phyloP scores from a whole-genome alignment of 2,888 invertebrate species.

The Laspeyria flexula region DNA sequence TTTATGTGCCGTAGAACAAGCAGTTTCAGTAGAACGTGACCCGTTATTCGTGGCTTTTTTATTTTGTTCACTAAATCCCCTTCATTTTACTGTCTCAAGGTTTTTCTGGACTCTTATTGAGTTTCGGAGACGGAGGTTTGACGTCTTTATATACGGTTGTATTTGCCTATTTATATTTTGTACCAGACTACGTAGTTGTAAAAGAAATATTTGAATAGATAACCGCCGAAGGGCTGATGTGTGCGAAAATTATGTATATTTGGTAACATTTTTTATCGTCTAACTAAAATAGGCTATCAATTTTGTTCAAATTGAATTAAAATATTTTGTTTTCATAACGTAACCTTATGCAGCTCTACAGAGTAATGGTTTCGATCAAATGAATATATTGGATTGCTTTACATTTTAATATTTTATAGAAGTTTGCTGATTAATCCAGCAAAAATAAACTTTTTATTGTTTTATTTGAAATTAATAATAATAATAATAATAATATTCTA shows the following conservation, averaged over 20 bases:
- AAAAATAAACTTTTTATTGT: too few relatives aligned
- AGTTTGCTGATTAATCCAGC: too few relatives aligned
- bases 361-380: too few relatives aligned
- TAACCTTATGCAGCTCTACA: too few relatives aligned
- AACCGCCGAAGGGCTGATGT: conserved; percentile 9
- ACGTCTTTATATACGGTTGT: conserved; percentile 40
- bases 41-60: conserved; percentile 35
- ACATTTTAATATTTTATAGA: too few relatives aligned
- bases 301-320: too few relatives aligned
- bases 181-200: conserved; percentile 12
- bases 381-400: too few relatives aligned
- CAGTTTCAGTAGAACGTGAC: conserved; percentile 56
- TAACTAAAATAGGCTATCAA: too few relatives aligned
- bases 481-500: too few relatives aligned
- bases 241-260: neutral
- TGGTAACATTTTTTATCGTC: too few relatives aligned
- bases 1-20: conserved; percentile 46
- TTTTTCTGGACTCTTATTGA: conserved; percentile 46
- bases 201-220: conserved; percentile 35
- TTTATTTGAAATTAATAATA: too few relatives aligned
- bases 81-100: conserved; percentile 28
- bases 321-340: too few relatives aligned
- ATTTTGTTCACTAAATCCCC: conserved; percentile 41
- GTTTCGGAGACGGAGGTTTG: conserved; percentile 44
- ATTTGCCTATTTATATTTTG: conserved; percentile 24